Conservation (phyloP, 2,888 invertebrate genomes). For the Polyommatus iphigenia region DNA sequence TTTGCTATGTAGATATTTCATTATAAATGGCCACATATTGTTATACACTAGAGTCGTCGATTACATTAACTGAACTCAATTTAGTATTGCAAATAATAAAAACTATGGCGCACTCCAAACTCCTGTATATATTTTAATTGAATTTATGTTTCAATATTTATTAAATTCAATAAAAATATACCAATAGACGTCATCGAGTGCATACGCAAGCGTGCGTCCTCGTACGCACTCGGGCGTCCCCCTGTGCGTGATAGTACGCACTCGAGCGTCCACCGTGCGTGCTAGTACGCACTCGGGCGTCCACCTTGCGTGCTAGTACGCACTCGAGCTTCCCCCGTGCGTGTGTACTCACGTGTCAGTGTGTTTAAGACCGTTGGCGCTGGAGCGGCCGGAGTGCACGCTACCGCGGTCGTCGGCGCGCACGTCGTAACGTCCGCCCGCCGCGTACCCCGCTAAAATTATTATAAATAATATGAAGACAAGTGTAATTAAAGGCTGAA, state of each 20-base stretch:
- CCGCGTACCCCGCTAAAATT: constrained; percentile 49
- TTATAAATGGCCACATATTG: no score
- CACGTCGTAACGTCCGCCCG: constrained; percentile 49
- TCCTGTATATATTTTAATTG: neutral
- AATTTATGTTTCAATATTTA: neutral
- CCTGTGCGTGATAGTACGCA: neutral
- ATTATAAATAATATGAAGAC: neutral
- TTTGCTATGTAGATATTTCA: no score
- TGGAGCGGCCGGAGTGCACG: constrained; percentile 91
- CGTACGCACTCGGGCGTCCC: neutral
- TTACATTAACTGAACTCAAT: neutral
- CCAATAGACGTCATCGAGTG: neutral
- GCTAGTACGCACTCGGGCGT: neutral
- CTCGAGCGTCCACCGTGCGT: neutral
- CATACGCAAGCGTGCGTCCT: neutral
- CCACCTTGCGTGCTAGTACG: neutral
- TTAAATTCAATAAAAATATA: neutral
- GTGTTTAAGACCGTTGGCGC: constrained; percentile 85
- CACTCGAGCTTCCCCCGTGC: neutral
- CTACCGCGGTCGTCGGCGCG: constrained; percentile 85
- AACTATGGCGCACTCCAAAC: neutral
- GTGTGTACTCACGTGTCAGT: constrained; percentile 70
- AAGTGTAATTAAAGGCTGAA: no score
- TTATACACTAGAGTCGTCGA: neutral
- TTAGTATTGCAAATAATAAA: neutral